These are phyloP conservation scores for Paradoxurus hermaphroditus DNA, from an alignment of 2,113 vertebrate genomes.

Conservation along the genomic window DNA sequence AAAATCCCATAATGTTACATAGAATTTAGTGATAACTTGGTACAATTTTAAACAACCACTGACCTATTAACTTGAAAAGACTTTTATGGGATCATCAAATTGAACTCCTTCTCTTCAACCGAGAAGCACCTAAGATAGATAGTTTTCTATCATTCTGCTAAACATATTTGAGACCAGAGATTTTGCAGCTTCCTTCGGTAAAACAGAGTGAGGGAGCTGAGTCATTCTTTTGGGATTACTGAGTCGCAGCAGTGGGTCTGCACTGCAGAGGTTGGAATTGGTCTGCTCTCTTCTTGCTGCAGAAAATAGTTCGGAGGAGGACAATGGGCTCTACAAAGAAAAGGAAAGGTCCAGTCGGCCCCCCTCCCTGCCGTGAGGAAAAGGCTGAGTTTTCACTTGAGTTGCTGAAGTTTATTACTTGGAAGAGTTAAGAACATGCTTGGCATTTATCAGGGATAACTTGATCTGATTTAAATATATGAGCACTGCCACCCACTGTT, in stretches of 20 bases:
- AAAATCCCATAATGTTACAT: background rate
- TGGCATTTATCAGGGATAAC: slow-evolving; percentile 56
- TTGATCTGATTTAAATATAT: slow-evolving; percentile 61
- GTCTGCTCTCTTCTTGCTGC: background rate
- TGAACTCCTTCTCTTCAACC: background rate
- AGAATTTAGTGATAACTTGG: background rate
- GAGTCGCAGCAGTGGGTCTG: slow-evolving; percentile 22
- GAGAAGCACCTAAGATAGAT: background rate
- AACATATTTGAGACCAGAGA: slow-evolving; percentile 19
- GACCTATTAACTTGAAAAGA: background rate
- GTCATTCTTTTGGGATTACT: slow-evolving; percentile 38
- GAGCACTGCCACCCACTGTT: slow-evolving; percentile 55
- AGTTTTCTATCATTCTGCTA: slow-evolving; percentile 10
- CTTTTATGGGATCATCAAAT: background rate
- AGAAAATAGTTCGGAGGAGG: slow-evolving; percentile 36
- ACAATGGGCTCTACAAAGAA: background rate
- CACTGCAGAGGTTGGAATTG: slow-evolving; percentile 35
- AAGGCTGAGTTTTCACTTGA: slow-evolving; percentile 2
- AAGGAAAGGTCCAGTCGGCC: background rate
- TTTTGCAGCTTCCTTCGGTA: slow-evolving; percentile 46
- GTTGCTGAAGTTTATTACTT: background rate
- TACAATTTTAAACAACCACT: background rate
- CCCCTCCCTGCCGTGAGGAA: no score
- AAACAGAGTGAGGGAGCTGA: slow-evolving; percentile 44
- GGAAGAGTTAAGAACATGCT: slow-evolving; percentile 27